Base-by-base conservation (phyloP, 2,888 invertebrate genomes). In the Sphinx pinastri region DNA sequence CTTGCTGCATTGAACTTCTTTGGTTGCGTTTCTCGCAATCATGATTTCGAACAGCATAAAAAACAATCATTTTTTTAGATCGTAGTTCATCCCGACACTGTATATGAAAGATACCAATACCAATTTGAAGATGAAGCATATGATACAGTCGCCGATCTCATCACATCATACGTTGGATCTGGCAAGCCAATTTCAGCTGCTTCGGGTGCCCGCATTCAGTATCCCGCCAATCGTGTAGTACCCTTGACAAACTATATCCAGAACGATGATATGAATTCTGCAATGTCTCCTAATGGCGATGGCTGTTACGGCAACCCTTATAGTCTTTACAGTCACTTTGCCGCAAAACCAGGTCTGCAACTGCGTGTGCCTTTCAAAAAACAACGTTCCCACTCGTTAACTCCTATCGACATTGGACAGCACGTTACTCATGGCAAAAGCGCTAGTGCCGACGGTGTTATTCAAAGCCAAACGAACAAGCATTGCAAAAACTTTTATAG, bases 101-200 rank as follows among this genome's bases (percentile, higher is more conserved):
- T 98, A 7, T 98, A 98, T 88, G 98, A 98, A 89, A 95, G 97
- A 77, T 96, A 98, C 49, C 98, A 98, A 85, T 99, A 97, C 87
- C 98, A 98, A 84, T 98, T 99, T 86, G 99, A 99, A 89, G 98
- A 98, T 83, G 98, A 98, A 85, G 96, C 97, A 0, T 99, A 98
- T 84, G 98, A 98, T 84, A 98, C 98, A 2, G 98, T 99, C 25
- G 97, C 98, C 0, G 98, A 98, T 88, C 95, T 99, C 70, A 98
- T 99, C 74, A 98, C 98, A 8, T 98, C 97, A 76, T 99, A 99
- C 87, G 98, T 99, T 38, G 98, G 98, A 1, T 98, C 98, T 63
- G 97, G 97, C 19, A 97, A 98, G 82, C 96, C 98, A 0, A 97
- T 99, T 82, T 98, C 99, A 1, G 96, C 96, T 8, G 97, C 97